Evolutionary conservation across 1,140 invertebrate genomes (phyloP).

Genomic region (Ptiloglossa arizonensis): DNA sequence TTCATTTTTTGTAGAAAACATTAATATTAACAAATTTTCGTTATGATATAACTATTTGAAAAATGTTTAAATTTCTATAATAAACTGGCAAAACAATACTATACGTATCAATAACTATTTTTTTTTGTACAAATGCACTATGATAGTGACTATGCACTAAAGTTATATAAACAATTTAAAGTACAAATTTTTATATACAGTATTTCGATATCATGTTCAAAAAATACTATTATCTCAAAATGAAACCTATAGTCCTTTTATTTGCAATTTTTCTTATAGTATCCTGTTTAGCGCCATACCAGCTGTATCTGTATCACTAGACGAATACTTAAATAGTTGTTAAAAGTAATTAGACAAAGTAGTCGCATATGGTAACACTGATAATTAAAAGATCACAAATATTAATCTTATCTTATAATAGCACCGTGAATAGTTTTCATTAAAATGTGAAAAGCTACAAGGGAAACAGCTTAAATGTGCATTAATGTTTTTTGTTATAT

Average conservation of each 20-base stretch:
- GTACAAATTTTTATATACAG: slow-evolving; percentile 29
- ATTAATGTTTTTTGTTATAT: slow-evolving; percentile 11
- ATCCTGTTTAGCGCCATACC: slow-evolving; percentile 21
- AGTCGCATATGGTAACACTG: background rate
- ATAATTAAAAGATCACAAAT: slow-evolving; percentile 17
- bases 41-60: background rate
- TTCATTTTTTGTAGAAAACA: slow-evolving; percentile 1
- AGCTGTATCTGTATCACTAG: slow-evolving; percentile 3
- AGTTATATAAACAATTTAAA: slow-evolving; percentile 23
- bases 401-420: slow-evolving; percentile 5
- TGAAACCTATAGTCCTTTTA: background rate
- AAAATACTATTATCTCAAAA: slow-evolving; percentile 32
- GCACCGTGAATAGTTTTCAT: background rate
- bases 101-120: background rate
- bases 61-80: slow-evolving; percentile 4
- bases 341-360: background rate
- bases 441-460: background rate
- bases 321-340: slow-evolving; percentile 5
- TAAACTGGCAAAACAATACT: background rate
- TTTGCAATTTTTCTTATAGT: background rate
- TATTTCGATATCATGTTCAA: slow-evolving; percentile 1
- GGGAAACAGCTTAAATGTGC: background rate
- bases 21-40: background rate
- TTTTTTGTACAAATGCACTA: slow-evolving; percentile 27
- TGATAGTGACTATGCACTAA: slow-evolving; percentile 11